Base-by-base conservation (phyloP, 2,888 invertebrate species). In the Metallyticus violacea region DNA sequence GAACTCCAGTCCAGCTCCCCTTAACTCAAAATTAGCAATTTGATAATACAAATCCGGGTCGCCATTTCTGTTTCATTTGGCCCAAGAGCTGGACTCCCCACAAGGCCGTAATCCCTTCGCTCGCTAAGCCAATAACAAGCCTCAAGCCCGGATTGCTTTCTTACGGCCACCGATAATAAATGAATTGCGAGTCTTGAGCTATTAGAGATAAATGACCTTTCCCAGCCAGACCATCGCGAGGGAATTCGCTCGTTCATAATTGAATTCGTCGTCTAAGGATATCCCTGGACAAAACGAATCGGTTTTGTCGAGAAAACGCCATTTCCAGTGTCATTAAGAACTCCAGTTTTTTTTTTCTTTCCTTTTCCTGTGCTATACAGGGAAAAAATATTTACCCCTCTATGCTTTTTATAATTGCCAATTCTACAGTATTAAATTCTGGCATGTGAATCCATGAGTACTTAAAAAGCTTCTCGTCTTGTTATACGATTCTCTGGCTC, bases 151-250 rank as follows among this genome's bases (percentile, higher is more conserved):
- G 87, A 87, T 87, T 87, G 86, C 86, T 86, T 62, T 86, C 78
- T 30, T 79, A 84, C 81, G 62, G 78, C 82, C 30, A 77, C 83
- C 83, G 85, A 81, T 87, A 87, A 87, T 87, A 87, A 87, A 87
- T 87, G 87, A 87, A 87, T 87, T 78, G 87, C 85, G 28, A 85
- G 81, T 85, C 81, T 85, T 80, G 28, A 77, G 85, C 85, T 86
- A 86, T 86, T 86, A 82, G 86, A 86, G 87, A 88, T 85, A 87
- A 85, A 88, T 82, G 87, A 87, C 87, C 87, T 79, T 40, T 85
- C 87, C n/a, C 29, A 81, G 78, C 25, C 87, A 86, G 87, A 86
- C 79, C 81, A 83, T 83, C 83, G 77, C 83, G n/a, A 81, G 87
- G 86, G 84, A 79, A 78, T 85, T 79, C 76, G 84, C 79, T 27